A percentile compares a stretch with the other conserved stretches of the same genome.
Conservation (phyloP, 1,140 invertebrate species). For the Eumeta japonica region DNA sequence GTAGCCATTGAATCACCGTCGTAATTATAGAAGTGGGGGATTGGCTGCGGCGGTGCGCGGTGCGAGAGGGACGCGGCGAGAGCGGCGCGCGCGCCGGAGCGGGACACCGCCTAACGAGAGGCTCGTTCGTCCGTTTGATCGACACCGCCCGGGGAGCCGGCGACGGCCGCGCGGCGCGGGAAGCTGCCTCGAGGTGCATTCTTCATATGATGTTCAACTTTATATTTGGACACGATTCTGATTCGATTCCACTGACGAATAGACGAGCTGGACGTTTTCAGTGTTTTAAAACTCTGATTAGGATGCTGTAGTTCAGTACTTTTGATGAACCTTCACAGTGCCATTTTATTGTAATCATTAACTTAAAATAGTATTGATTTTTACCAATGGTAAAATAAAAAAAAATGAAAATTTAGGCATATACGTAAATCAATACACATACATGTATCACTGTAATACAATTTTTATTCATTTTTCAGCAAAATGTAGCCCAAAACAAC, state of each 20-base stretch:
- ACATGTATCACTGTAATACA: too few relatives aligned
- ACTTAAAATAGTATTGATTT: too few relatives aligned
- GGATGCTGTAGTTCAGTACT: background rate
- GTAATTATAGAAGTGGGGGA: slow-evolving; percentile 59
- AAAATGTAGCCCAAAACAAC: too few relatives aligned
- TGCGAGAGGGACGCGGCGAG: slow-evolving; percentile 27
- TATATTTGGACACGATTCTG: slow-evolving; percentile 36
- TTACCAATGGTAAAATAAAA: too few relatives aligned
- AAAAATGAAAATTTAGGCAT: too few relatives aligned
- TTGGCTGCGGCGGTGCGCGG: slow-evolving; percentile 49
- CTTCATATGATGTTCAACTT: slow-evolving; percentile 54
- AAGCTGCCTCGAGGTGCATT: slow-evolving; percentile 52
- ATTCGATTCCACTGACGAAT: background rate
- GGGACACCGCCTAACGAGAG: slow-evolving; percentile 40
- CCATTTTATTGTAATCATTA: too few relatives aligned
- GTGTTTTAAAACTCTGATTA: background rate
- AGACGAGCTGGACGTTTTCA: background rate
- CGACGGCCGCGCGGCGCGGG: slow-evolving; percentile 37
- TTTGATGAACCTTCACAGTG: background rate
- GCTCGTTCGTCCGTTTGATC: slow-evolving; percentile 55
- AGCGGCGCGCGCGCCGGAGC: slow-evolving; percentile 27
- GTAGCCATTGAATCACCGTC: slow-evolving; percentile 56
- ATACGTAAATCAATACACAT: too few relatives aligned
- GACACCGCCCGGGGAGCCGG: slow-evolving; percentile 43
- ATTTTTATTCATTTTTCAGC: too few relatives aligned